Base-by-base conservation (phyloP, 1,140 invertebrate genomes). In the Cyclina sinensis region DNA sequence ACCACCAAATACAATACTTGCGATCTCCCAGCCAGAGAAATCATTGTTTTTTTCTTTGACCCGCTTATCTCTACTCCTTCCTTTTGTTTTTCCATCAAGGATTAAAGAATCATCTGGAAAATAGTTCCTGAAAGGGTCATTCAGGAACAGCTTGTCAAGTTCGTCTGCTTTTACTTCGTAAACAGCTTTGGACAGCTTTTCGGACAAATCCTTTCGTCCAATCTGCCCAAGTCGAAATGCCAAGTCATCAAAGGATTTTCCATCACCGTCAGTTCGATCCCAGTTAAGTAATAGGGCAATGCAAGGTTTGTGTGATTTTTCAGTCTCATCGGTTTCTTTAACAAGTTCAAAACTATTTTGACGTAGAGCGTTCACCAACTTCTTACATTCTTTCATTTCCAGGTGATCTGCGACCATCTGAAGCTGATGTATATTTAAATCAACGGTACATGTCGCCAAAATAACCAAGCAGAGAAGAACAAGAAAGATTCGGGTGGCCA, bases 371-470 rank as follows among this genome's bases (percentile, higher is more conserved):
- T 86, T 80, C 0, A 87, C 43, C 11, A 94, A 65, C 39, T 85
- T 90, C 70, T 48, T 87, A 74, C 93, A 94, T 57, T 93, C 92
- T 12, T 87, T 62, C 57, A 37, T 54, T 18, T 79, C 83, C n/a
- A 94, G 76, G 57, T 93, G 89, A 59, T 93, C 90, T 27, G 93
- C 89, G n/a, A 94, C 85, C 68, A 90, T 90, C 76, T 92, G 90
- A 30, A 94, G 62, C 79, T 94, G 90, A 70, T 92, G 91, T 54
- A 92, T 86, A 83, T 94, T 94, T n/a, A 94, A 48, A 62, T 94
- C 93, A 18, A 89, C 83, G 30, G 92, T 94, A 43, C 79, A 78
- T 35, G 11, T 51, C 1, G 48, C 46, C 30, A n/a, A 11, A 57
- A 74, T 73, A 51, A 54, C 9, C 35, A 68, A 14, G 16, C 12